Evolutionary conservation across 2,113 vertebrate genomes (phyloP), one percentile per base, ranked within the genome.

Genomic region (Chlorocebus sabaeus): DNA sequence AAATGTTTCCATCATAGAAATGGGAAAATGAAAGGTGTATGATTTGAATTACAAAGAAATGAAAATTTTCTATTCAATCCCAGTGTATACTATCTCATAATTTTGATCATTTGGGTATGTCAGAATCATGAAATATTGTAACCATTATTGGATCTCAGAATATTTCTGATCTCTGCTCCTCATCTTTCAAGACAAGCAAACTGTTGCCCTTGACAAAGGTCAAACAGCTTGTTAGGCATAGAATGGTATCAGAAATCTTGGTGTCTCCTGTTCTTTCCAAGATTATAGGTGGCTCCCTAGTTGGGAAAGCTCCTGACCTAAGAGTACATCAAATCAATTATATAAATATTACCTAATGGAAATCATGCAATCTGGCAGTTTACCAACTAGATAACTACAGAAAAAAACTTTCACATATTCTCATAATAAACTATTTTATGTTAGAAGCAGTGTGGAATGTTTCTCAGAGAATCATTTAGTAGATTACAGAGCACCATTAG

Each of bases 1-100:
- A 89, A 82, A 96, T 20, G 20, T 4, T 79, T 59, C 30, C 14
- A 68, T 80, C 52, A 52, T 16, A 11, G 12, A 88, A 40, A 59
- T 25, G 6, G 40, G 25, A 68, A 22, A 43, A 32, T 59, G 23
- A 87, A n/a, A 70, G 4, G 6, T 43, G 9, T 13, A 57, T 50
- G 32, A 79, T 59, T 87, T 90, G 80, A 95, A 95, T 91, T 83
- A 91, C 35, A 64, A 93, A 92, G 40, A 94, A 85, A 70, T 73
- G 22, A 59, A 40, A 40, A 27, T 87, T 55, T 84, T 48, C 17
- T 88, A 95, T 91, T 50, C 11, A 75, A 67, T 91, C 72, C 25
- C 57, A 93, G 16, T 89, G 50, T 27, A 35, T 4, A 50, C 20
- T 35, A 40, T 6, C 20, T 79, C 43, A 40, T 90, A 45, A 80